Percentiles rank a stretch among this genome's conserved stretches.
These are phyloP conservation scores for Eledone cirrhosa DNA, from an alignment of 2,888 invertebrate species.

Conservation along the genomic window DNA sequence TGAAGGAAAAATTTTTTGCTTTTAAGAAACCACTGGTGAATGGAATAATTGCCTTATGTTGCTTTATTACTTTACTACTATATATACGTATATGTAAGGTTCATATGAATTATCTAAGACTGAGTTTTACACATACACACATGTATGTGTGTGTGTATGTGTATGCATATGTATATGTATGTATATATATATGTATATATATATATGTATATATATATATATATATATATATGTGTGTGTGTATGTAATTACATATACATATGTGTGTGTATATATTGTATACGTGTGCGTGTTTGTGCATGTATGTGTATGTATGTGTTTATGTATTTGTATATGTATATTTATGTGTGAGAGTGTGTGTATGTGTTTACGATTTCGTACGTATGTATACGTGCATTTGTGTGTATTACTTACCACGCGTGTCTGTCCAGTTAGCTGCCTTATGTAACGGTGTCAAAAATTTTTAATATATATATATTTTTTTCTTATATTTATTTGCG, in stretches of 20 bases:
- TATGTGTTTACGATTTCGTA: not conserved
- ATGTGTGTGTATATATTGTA: not conserved
- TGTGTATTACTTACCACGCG: too few relatives aligned
- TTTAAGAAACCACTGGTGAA: too few relatives aligned
- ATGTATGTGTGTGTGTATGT: not conserved
- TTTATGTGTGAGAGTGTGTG: not conserved
- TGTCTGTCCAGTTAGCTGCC: too few relatives aligned
- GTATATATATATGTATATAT: not conserved
- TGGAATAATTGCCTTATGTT: too few relatives aligned
- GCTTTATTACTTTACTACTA: too few relatives aligned
- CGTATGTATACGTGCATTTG: not conserved
- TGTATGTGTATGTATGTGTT: not conserved
- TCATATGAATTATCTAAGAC: too few relatives aligned
- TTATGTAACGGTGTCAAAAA: too few relatives aligned
- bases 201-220: not conserved
- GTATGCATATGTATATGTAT: not conserved
- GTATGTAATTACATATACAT: not conserved
- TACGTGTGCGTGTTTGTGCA: not conserved
- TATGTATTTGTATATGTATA: not conserved
- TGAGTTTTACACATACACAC: not conserved
- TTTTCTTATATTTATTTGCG: too few relatives aligned
- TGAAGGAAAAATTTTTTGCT: too few relatives aligned
- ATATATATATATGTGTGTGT: not conserved
- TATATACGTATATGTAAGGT: too few relatives aligned
- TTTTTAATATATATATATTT: too few relatives aligned